Conservation (phyloP, 2,888 invertebrate species). For the Tetanocera ferruginea region DNA sequence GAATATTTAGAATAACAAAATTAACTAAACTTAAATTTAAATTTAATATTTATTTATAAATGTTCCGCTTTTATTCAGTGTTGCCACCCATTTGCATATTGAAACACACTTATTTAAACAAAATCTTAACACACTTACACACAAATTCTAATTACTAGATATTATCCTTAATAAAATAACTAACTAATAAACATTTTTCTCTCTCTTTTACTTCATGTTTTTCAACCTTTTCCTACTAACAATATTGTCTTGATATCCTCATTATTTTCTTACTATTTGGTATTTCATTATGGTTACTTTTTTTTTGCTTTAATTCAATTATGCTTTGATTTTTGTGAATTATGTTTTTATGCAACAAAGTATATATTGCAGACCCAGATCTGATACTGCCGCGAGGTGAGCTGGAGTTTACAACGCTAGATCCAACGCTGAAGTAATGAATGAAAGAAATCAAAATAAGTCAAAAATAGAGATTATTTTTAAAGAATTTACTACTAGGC, state of each 20-base stretch:
- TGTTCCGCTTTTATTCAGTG: too few relatives aligned
- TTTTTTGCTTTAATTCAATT: not conserved
- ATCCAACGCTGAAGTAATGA: slow-evolving; percentile 66
- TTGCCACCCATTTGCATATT: too few relatives aligned
- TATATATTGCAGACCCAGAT: slow-evolving; percentile 71
- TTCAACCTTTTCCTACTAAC: not conserved
- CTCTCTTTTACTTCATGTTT: slow-evolving; percentile 3
- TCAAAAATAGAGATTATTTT: slow-evolving; percentile 4
- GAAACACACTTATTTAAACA: too few relatives aligned
- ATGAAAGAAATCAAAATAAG: slow-evolving; percentile 1
- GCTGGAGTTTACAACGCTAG: slow-evolving; percentile 70
- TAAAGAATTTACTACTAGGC: not conserved
- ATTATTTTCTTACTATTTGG: not conserved
- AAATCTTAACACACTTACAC: too few relatives aligned
- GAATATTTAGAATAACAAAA: too few relatives aligned
- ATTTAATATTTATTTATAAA: too few relatives aligned
- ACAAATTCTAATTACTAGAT: too few relatives aligned
- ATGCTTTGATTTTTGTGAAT: not conserved
- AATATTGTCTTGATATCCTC: not conserved
- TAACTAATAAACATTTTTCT: not conserved
- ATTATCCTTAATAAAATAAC: not conserved
- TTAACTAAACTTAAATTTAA: too few relatives aligned
- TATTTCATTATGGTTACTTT: not conserved
- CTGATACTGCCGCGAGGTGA: slow-evolving; percentile 70
- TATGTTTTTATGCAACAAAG: slow-evolving; percentile 59